Evolutionary conservation across 2,888 invertebrate species (phyloP).

Genomic region (Clusia tigrina): DNA sequence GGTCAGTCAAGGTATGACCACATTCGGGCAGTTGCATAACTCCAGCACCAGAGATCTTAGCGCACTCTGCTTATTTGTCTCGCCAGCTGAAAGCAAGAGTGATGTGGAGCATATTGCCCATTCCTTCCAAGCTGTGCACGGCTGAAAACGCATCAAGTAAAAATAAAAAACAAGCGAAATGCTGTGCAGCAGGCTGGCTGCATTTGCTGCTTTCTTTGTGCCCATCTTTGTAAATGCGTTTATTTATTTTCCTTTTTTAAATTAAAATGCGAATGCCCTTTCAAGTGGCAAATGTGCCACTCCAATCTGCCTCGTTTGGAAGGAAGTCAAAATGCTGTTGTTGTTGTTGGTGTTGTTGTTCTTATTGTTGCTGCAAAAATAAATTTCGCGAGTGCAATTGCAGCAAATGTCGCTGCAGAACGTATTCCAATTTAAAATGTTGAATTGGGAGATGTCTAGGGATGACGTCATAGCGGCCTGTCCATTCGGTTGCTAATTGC

Average conservation of each 20-base stretch:
- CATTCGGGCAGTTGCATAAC: neutral
- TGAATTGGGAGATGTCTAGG: neutral
- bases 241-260: conserved; percentile 39
- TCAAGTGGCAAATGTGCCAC: conserved; percentile 39
- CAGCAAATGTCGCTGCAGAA: neutral
- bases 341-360: conserved; percentile 2
- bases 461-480: neutral
- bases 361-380: neutral
- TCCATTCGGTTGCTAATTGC: too few relatives aligned
- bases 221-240: too few relatives aligned
- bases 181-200: too few relatives aligned
- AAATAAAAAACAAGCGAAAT: too few relatives aligned
- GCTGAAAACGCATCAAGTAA: too few relatives aligned
- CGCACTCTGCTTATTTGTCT: too few relatives aligned
- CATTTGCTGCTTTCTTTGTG: too few relatives aligned
- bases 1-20: neutral
- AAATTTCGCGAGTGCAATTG: neutral
- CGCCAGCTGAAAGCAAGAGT: too few relatives aligned
- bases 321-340: neutral
- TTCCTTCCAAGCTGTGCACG: too few relatives aligned
- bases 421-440: neutral
- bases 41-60: too few relatives aligned
- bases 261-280: conserved; percentile 57
- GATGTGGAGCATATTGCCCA: too few relatives aligned
- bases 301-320: too few relatives aligned